Evolutionary conservation across 2,113 vertebrate species (phyloP).

Genomic region (Mungos mungo): DNA sequence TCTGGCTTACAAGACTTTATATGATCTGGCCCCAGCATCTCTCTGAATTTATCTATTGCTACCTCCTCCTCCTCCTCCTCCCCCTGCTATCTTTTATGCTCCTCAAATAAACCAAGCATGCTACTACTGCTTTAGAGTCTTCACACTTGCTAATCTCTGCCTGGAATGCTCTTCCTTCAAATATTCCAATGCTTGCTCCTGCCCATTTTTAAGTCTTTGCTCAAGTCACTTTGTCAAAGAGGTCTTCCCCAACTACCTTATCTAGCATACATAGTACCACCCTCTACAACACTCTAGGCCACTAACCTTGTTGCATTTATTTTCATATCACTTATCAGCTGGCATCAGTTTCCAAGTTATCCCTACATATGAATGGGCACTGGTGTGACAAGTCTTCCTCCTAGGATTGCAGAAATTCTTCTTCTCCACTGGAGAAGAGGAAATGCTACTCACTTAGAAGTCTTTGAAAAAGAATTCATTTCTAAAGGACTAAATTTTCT

Average conservation of each 20-base stretch:
- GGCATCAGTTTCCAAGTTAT: neutral
- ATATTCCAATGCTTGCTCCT: neutral
- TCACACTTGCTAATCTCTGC: neutral
- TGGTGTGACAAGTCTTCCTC: neutral
- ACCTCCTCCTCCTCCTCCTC: neutral
- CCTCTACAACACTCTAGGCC: neutral
- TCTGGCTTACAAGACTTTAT: neutral
- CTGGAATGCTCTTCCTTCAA: neutral
- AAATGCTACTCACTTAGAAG: slow-evolving; percentile 1
- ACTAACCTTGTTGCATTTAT: neutral
- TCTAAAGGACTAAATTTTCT: neutral
- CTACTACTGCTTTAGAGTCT: neutral
- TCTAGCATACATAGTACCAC: neutral
- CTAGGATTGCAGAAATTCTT: neutral
- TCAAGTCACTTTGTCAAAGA: neutral
- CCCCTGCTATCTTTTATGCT: neutral
- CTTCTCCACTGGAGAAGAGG: neutral
- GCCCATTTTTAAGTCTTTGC: neutral
- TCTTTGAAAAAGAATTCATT: neutral
- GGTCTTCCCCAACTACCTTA: neutral
- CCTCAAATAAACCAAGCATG: neutral
- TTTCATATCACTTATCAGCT: neutral
- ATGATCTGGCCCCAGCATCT: neutral
- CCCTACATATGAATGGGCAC: neutral
- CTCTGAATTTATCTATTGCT: neutral